A percentile compares a stretch with the other conserved stretches of the same genome.
Conservation (phyloP, 2,797 vertebrate species). For the Loris lydekkerianus region DNA sequence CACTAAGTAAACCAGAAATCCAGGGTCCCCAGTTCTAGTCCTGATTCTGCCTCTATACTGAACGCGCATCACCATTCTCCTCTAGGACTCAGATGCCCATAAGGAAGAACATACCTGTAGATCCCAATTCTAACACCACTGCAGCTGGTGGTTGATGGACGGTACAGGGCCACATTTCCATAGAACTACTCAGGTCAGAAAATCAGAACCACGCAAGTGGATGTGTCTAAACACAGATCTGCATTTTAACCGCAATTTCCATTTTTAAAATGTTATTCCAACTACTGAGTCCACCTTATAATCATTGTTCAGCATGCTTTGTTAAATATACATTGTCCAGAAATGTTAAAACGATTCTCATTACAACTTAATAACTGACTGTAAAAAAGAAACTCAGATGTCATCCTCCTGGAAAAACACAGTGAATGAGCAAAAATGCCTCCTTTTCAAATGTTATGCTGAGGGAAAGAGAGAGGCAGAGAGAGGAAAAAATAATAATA, state of each 20-base stretch:
- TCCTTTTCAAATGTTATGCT: background rate
- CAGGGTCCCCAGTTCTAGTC: background rate
- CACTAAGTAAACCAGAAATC: background rate
- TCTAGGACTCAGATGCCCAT: background rate
- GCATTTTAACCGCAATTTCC: background rate
- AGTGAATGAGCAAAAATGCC: background rate
- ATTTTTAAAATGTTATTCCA: background rate
- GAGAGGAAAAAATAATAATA: background rate
- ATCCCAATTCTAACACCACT: background rate
- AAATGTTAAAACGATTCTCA: conserved; percentile 61
- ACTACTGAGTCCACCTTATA: background rate
- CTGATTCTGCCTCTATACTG: background rate
- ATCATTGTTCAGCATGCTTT: background rate
- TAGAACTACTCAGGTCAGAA: background rate
- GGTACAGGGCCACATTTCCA: background rate
- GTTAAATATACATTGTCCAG: background rate
- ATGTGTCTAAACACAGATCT: background rate
- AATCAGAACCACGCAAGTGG: background rate
- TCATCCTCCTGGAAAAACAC: background rate
- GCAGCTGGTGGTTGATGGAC: background rate
- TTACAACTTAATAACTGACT: background rate
- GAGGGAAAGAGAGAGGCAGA: background rate
- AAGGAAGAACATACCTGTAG: background rate
- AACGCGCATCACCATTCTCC: background rate
- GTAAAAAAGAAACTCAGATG: background rate